Evolutionary conservation across 1,140 invertebrate genomes (phyloP), one percentile per base, ranked within the genome.

Genomic region (Acromyrmex charruanus): DNA sequence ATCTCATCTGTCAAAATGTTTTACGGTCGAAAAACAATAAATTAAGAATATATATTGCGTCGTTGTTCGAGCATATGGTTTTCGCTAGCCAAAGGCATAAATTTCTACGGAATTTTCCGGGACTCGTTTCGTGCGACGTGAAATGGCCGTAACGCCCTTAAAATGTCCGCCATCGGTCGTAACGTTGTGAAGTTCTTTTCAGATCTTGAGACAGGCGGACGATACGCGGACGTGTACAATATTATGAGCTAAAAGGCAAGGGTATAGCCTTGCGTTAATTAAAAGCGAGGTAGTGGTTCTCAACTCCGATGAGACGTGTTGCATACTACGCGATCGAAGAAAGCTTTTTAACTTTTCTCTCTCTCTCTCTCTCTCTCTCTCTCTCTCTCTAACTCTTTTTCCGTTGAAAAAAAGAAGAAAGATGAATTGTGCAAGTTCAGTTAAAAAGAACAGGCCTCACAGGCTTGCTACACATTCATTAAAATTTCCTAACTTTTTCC

Each of bases 171-270:
- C 31, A 63, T 18, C 68, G 69, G 58, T 84, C 69, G 68, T 82
- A 74, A 82, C 21, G 25, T 59, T 55, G 69, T 74, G 53, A 84
- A 74, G 74, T 84, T 84, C 80, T 84, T 84, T 84, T 74, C 55
- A 74, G 80, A 75, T 61, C 69, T 63, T 74, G 69, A 75, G 69
- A 39, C 59, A 31, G n/a, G 21, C 65, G 28, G 35, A 59, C 49
- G 16, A 77, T 65, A 72, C 31, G 39, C 16, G 75, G 59, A 7
- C 86, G 39, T 44, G 21, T 69, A 69, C 39, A 69, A 59, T 75
- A 79, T 90, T 84, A 89, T 87, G 80, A 90, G 77, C 79, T 90
- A 69, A 80, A 80, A 87, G 66, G 88, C 81, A 81, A 63, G 68
- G 69, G 69, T 71, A 35, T 6, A 85, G 74, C 75, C 21, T 51